phyloP scores from a whole-genome alignment of 2,888 invertebrate species.

The Rhopalosiphum nymphaeae region DNA sequence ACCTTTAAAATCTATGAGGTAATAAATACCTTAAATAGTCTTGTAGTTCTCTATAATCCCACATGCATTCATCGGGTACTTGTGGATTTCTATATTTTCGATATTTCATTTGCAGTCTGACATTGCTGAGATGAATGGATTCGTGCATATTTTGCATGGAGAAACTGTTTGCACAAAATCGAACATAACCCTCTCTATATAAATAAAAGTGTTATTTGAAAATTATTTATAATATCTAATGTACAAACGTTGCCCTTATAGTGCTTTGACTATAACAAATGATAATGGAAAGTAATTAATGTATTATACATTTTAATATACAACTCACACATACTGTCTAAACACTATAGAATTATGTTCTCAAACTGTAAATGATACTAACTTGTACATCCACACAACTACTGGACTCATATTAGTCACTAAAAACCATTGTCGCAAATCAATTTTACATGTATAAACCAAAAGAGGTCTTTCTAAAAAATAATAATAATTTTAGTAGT shows the following conservation, averaged over 20 bases:
- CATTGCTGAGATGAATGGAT: slow-evolving; percentile 74
- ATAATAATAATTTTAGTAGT: slow-evolving; percentile 20
- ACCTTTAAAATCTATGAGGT: not conserved
- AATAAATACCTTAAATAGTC: slow-evolving; percentile 72
- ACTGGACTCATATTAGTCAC: slow-evolving; percentile 75
- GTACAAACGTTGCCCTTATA: not conserved
- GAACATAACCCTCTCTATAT: slow-evolving; percentile 72
- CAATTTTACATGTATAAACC: slow-evolving; percentile 74
- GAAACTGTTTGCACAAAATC: slow-evolving; percentile 73
- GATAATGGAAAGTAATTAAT: too few species aligned
- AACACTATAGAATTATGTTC: not conserved
- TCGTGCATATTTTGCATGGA: slow-evolving; percentile 73
- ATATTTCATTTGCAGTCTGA: slow-evolving; percentile 73
- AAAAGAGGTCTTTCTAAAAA: slow-evolving; percentile 73
- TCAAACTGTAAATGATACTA: slow-evolving; percentile 48
- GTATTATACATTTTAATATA: not conserved
- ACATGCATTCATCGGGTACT: slow-evolving; percentile 86
- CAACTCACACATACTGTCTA: not conserved
- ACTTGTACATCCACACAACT: slow-evolving; percentile 75
- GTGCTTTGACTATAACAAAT: not conserved
- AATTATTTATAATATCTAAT: not conserved
- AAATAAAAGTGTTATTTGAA: slow-evolving; percentile 1
- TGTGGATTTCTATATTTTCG: slow-evolving; percentile 73
- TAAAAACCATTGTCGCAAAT: slow-evolving; percentile 75
- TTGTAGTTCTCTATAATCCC: slow-evolving; percentile 82